phyloP scores from a whole-genome alignment of 1,140 invertebrate genomes.

The Papilio glaucus region DNA sequence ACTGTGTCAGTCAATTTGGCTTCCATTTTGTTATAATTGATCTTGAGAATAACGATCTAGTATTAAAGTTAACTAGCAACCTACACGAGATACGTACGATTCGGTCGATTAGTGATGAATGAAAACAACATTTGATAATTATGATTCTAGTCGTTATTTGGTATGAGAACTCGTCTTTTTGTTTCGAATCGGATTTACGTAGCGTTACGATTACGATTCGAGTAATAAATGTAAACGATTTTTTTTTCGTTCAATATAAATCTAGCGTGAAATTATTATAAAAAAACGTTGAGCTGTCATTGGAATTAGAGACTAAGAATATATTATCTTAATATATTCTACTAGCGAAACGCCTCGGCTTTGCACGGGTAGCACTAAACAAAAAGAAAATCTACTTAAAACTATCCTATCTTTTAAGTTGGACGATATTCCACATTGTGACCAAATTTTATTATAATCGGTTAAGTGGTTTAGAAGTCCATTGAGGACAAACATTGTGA shows the following conservation, averaged over 20 bases:
- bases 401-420: no score
- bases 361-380: no score
- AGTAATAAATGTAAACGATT: slow-evolving; percentile 8
- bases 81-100: slow-evolving; percentile 47
- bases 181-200: slow-evolving; percentile 29
- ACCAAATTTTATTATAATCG: no score
- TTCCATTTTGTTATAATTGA: slow-evolving; percentile 72
- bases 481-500: no score
- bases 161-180: slow-evolving; percentile 26
- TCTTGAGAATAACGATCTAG: slow-evolving; percentile 47
- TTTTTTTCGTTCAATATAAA: slow-evolving; percentile 8
- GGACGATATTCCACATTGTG: no score
- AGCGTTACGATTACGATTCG: slow-evolving; percentile 33
- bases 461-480: no score
- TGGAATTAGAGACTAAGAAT: no score
- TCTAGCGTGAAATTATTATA: slow-evolving; percentile 4
- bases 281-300: no score
- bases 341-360: no score
- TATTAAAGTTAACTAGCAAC: slow-evolving; percentile 48
- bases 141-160: slow-evolving; percentile 20
- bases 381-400: no score
- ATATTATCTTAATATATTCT: no score
- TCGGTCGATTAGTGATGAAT: slow-evolving; percentile 32
- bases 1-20: slow-evolving; percentile 56
- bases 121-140: slow-evolving; percentile 33